These are phyloP conservation scores for Numenius phaeopus DNA, from an alignment of 2,797 vertebrate species.

Conservation along the genomic window DNA sequence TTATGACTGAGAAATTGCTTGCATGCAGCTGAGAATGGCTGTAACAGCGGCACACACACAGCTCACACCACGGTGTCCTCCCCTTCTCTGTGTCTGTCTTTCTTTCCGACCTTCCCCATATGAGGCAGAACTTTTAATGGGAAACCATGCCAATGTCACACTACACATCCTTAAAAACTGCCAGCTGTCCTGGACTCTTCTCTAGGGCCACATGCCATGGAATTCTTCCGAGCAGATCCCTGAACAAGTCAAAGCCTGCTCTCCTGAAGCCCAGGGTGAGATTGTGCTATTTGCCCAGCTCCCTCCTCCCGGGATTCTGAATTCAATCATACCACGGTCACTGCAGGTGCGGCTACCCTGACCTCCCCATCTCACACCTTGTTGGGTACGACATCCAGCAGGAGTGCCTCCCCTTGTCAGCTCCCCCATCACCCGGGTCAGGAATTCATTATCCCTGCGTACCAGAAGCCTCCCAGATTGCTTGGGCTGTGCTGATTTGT, in stretches of 20 bases:
- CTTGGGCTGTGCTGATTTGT: background rate
- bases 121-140: rapidly evolving
- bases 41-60: background rate
- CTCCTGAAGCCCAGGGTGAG: background rate
- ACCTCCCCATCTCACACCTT: background rate
- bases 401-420: background rate
- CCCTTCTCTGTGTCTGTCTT: background rate
- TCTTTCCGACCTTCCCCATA: background rate
- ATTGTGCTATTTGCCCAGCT: background rate
- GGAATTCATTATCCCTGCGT: background rate
- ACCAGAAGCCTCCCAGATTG: background rate
- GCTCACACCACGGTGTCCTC: background rate
- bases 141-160: background rate
- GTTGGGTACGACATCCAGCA: background rate
- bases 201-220: rapidly evolving
- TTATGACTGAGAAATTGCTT: background rate
- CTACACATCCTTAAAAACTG: background rate
- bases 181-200: background rate
- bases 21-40: background rate
- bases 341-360: background rate
- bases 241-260: background rate
- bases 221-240: background rate
- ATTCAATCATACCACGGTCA: background rate
- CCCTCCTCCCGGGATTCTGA: background rate
- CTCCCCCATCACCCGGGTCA: background rate